A percentile compares a stretch with the other conserved stretches of the same genome.
Conservation (phyloP, 2,888 invertebrate species). For the Eristalinus sepulchralis region DNA sequence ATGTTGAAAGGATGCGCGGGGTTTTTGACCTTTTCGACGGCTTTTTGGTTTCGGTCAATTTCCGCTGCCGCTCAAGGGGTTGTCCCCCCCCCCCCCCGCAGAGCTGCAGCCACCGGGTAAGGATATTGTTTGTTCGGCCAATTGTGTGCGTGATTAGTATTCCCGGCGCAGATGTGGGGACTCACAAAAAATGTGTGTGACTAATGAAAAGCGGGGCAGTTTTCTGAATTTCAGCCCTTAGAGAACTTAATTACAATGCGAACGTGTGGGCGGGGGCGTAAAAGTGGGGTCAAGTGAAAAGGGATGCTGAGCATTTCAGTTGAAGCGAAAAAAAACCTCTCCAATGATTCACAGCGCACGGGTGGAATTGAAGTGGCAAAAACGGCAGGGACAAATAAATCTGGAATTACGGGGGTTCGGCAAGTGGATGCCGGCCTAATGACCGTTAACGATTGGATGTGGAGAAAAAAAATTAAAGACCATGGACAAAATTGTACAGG, state of each 20-base stretch:
- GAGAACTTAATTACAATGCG: background rate
- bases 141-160: slow-evolving; percentile 34
- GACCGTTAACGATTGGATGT: too few species aligned
- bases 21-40: slow-evolving; percentile 44
- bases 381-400: background rate
- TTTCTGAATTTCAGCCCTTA: background rate
- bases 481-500: too few species aligned
- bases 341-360: background rate
- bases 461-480: too few species aligned
- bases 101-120: background rate
- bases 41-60: slow-evolving; percentile 16
- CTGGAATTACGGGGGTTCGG: background rate
- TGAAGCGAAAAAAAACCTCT: background rate
- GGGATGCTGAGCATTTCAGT: background rate
- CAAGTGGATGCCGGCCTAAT: background rate
- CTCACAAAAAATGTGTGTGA: slow-evolving; percentile 31
- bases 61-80: slow-evolving; percentile 14
- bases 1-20: background rate
- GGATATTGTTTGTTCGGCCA: slow-evolving; percentile 3
- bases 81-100: background rate
- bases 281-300: background rate
- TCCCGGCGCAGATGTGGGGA: slow-evolving; percentile 24
- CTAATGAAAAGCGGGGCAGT: slow-evolving; percentile 26
- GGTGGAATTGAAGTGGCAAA: background rate
- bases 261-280: background rate